Percentiles rank a stretch among this genome's conserved stretches.
Conservation (phyloP, 23 tunicate species). For the Botrylloides violaceus region DNA sequence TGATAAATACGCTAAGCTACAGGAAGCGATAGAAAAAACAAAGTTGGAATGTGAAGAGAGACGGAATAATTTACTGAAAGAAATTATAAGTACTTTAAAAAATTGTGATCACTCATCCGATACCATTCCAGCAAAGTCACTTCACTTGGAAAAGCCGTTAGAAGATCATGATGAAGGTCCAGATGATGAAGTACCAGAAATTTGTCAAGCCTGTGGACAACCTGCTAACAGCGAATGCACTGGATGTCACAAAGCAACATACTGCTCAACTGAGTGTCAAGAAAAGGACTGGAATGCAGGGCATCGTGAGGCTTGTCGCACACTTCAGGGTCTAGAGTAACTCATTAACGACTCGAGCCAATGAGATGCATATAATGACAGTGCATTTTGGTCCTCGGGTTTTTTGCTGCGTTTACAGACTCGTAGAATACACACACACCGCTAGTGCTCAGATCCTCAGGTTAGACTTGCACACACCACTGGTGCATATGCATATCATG, state of each 20-base stretch:
- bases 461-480: too few relatives aligned
- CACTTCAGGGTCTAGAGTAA: not conserved
- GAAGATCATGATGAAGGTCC: not conserved
- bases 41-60: slow-evolving; percentile 13
- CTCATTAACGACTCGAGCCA: too few relatives aligned
- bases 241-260: slow-evolving; percentile 69
- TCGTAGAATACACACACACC: too few relatives aligned
- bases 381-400: too few relatives aligned
- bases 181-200: not conserved
- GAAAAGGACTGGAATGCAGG: slow-evolving; percentile 76
- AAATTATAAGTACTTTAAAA: not conserved
- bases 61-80: not conserved
- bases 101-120: slow-evolving; percentile 4
- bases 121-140: not conserved
- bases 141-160: not conserved
- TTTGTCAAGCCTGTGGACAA: slow-evolving; percentile 56
- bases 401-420: too few relatives aligned
- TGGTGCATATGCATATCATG: too few relatives aligned
- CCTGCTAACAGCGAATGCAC: slow-evolving; percentile 71
- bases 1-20: slow-evolving; percentile 5
- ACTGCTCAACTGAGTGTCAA: slow-evolving; percentile 73
- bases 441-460: too few relatives aligned
- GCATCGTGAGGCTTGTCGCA: slow-evolving; percentile 42
- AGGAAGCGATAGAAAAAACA: not conserved
- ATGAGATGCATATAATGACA: too few relatives aligned